phyloP scores from a whole-genome alignment of 1,140 invertebrate species.

The Helicoverpa zea region DNA sequence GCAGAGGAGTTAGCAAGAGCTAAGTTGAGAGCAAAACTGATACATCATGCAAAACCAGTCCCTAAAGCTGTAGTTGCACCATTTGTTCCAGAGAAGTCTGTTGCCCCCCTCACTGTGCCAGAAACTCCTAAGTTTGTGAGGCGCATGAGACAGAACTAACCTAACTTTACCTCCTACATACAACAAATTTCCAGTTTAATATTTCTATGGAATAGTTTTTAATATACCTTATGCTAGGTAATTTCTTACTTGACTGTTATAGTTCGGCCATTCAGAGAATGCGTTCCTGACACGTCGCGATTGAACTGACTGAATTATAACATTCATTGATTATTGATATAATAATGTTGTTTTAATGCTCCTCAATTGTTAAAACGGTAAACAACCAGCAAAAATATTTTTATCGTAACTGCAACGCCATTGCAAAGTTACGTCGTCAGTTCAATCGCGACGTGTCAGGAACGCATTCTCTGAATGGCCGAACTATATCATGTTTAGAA shows the following conservation, averaged over 20 bases:
- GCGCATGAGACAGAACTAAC: conserved; percentile 70
- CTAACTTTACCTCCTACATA: not conserved
- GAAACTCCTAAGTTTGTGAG: conserved; percentile 80
- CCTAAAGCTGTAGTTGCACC: conserved; percentile 58
- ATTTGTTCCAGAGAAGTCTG: conserved; percentile 74
- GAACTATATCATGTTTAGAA: conserved; percentile 43
- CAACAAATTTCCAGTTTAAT: not conserved
- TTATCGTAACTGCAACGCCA: no score
- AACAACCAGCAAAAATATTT: no score
- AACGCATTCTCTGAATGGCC: no score
- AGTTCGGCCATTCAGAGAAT: no score
- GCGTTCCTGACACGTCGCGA: no score
- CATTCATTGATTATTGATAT: no score
- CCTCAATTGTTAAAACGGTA: no score
- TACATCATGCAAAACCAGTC: conserved; percentile 79
- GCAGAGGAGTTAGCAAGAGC: conserved; percentile 69
- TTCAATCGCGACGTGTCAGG: no score
- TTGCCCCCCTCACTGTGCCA: conserved; percentile 71
- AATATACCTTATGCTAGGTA: not conserved
- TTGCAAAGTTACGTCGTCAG: no score
- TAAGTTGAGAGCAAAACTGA: conserved; percentile 71
- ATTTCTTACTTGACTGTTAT: conserved; percentile 29
- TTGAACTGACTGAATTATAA: no score
- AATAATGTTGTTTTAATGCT: no score
- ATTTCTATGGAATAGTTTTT: not conserved